Evolutionary conservation across 2,113 vertebrate species (phyloP), one percentile per base, ranked within the genome.

Genomic region (Furnarius figulus): DNA sequence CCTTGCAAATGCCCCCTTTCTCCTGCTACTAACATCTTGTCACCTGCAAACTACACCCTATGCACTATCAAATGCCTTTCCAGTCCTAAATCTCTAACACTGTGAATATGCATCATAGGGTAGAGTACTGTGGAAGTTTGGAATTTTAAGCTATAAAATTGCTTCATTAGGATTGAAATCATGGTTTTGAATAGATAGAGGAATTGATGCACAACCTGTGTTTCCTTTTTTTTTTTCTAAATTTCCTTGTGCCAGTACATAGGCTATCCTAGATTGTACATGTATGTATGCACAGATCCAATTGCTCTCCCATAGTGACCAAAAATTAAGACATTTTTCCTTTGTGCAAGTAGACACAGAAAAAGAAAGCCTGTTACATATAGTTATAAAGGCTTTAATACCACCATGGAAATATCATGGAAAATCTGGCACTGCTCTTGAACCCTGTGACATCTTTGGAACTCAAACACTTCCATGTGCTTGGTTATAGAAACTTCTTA

Each of bases 1-100:
- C 3, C 8, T 10, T 56, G 22, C 19, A 88, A 63, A 14, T n/a
- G 12, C 20, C 19, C 3, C 0, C 6, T 2, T 6, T 5, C 5
- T 4, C 4, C 25, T 6, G 0, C 30, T 35, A 13, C 12, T 15
- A 74, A 6, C 17, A 37, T 3, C 4, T 79, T 78, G 13, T 10
- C 35, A 55, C 0, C 52, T 61, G 12, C 31, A 50, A 77, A 2
- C 47, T 53, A 6, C 8, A 39, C 5, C 13, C 3, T 47, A 7
- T 22, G 19, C 23, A 9, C 6, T 20, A 13, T 8, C 10, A 55
- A 76, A 50, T n/a, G 2, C 4, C 14, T 67, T 89, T 44, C 53
- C 7, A 44, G 17, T 37, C 6, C 1, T 49, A 44, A 47, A 22
- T 42, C 30, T 3, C 0, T n/a, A 53, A 31, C 19, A 31, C 4